Evolutionary conservation across 2,888 invertebrate genomes (phyloP), one percentile per base, ranked within the genome.

Genomic region (Mycalesis mineus): DNA sequence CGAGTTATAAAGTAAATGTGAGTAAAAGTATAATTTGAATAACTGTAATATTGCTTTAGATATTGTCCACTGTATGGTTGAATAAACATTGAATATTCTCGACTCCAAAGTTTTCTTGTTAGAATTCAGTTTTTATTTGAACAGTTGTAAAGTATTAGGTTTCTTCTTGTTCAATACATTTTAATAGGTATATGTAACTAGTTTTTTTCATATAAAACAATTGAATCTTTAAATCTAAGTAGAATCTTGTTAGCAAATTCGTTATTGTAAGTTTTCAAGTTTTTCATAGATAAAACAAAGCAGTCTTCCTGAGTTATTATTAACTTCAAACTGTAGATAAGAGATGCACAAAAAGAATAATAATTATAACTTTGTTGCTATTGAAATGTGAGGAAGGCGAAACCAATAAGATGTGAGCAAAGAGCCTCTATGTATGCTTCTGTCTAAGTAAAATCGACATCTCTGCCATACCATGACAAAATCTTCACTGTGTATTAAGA

Each of bases 1-100:
- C 71, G 70, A 61, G 54, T 62, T 65, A 74, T 71, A 73, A 73
- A 65, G 68, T 71, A 76, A 85, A 82, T 74, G 86, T 87, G 71
- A 88, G 86, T 87, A 84, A 81, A 82, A 83, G 79, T 82, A 74
- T 68, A 66, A 71, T 66, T 71, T 68, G 69, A 72, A 68, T 83
- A 81, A 81, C 83, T 82, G 84, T 84, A 63, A 58, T 75, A 58
- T 68, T 70, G 65, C 65, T 62, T 68, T 62, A 65, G 56, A 66
- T 61, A 59, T 48, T 57, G 53, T 63, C 60, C 56, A 62, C 57
- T 67, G 48, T 68, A 69, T 70, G 69, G 67, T 75, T 73, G 65
- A 70, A 70, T 72, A 69, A 72, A 53, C 68, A 69, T 62, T 61
- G 58, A 8, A 40, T n/a, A n/a, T n/a, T n/a, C n/a, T n/a, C n/a